Percentiles rank a stretch among this genome's conserved stretches.
Evolutionary conservation across 2,113 vertebrate species (phyloP).

Genomic region (Donacobius atricapilla): DNA sequence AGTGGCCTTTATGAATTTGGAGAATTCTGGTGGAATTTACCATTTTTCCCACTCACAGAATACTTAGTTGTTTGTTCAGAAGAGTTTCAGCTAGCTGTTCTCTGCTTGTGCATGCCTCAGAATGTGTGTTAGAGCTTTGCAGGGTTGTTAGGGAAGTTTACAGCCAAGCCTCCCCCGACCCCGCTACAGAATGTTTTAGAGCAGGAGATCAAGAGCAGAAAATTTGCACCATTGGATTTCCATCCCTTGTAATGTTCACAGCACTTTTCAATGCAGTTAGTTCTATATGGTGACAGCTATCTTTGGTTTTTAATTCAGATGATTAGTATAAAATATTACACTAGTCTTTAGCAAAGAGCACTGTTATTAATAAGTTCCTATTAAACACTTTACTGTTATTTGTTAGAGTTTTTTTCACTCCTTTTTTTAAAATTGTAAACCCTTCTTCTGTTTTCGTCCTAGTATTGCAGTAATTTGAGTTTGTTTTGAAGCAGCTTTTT

Average conservation of each 20-base stretch:
- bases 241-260: neutral
- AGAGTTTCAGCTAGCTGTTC: neutral
- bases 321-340: neutral
- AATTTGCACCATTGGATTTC: neutral
- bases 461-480: neutral
- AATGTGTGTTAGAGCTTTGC: neutral
- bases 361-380: neutral
- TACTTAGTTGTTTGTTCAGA: neutral
- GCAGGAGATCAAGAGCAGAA: neutral
- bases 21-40: neutral
- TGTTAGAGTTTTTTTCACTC: neutral
- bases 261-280: neutral
- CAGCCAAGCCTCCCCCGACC: rapidly evolving
- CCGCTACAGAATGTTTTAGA: rapidly evolving
- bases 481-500: neutral
- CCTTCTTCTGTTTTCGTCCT: neutral
- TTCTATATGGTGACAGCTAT: rapidly evolving
- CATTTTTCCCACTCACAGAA: rapidly evolving
- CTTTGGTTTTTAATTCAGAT: neutral
- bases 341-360: neutral
- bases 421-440: neutral
- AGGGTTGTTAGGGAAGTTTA: neutral
- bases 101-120: neutral
- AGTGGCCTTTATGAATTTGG: neutral
- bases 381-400: neutral